phyloP scores from a whole-genome alignment of 2,888 invertebrate species.

The Papilio demoleus region DNA sequence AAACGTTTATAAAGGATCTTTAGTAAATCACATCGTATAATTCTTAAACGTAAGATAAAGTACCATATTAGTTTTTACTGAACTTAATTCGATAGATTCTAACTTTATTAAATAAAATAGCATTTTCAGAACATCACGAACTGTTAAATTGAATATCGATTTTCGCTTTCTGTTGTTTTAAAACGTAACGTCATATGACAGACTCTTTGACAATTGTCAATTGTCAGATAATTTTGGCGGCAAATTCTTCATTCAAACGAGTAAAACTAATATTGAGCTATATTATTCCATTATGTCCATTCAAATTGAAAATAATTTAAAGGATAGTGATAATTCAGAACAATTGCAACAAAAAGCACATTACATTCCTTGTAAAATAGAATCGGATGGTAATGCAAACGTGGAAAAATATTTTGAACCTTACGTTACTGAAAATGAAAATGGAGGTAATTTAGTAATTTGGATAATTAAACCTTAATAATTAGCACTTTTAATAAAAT shows the following conservation, averaged over 20 bases:
- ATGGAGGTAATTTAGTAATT: constrained; percentile 69
- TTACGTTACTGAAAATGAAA: constrained; percentile 77
- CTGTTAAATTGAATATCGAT: neutral
- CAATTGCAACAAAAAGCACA: constrained; percentile 81
- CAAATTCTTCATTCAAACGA: constrained; percentile 1
- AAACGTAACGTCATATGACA: neutral
- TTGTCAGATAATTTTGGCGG: constrained; percentile 22
- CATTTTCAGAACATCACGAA: too few relatives aligned
- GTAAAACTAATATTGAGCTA: neutral
- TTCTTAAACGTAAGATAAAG: too few relatives aligned
- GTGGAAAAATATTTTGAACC: constrained; percentile 87
- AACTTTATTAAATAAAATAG: too few relatives aligned
- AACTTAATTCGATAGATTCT: neutral
- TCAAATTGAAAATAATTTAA: constrained; percentile 84
- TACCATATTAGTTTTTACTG: neutral
- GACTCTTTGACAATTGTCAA: neutral
- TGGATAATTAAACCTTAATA: too few relatives aligned
- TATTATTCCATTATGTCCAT: constrained; percentile 75
- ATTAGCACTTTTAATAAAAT: too few relatives aligned
- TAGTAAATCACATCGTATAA: too few relatives aligned
- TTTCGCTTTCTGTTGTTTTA: neutral
- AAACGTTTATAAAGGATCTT: too few relatives aligned
- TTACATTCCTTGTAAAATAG: constrained; percentile 88
- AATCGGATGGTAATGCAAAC: constrained; percentile 86
- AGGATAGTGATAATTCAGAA: constrained; percentile 68